Conservation (phyloP, 2,113 vertebrate genomes). For the Agelaius phoeniceus region DNA sequence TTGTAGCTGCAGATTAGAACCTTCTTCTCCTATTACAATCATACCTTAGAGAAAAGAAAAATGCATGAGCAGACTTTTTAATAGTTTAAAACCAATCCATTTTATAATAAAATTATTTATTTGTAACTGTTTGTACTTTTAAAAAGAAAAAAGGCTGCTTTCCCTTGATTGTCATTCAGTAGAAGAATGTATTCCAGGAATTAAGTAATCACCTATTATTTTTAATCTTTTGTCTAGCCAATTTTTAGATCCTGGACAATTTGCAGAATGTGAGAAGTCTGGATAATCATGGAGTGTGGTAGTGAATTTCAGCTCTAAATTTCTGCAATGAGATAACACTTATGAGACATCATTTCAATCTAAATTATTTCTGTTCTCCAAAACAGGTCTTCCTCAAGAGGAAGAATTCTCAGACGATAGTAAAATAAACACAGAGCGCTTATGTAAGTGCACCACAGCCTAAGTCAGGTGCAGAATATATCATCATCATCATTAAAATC, state of each 20-base stretch:
- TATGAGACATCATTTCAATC: neutral
- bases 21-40: neutral
- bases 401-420: neutral
- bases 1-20: neutral
- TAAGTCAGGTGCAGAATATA: neutral
- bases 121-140: conserved; percentile 2
- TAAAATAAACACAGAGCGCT: neutral
- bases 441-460: neutral
- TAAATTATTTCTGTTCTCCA: neutral
- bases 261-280: neutral
- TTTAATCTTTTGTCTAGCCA: conserved; percentile 12
- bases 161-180: neutral
- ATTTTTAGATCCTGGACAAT: neutral
- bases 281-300: neutral
- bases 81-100: neutral
- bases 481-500: neutral
- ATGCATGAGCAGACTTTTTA: neutral
- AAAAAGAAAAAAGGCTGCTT: neutral
- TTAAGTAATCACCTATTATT: conserved; percentile 22
- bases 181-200: neutral
- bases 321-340: neutral
- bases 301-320: neutral
- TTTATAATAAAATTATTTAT: neutral
- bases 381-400: neutral
- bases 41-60: neutral